Base-by-base conservation (phyloP, 2,113 vertebrate genomes). In the Copsychus sechellarum region DNA sequence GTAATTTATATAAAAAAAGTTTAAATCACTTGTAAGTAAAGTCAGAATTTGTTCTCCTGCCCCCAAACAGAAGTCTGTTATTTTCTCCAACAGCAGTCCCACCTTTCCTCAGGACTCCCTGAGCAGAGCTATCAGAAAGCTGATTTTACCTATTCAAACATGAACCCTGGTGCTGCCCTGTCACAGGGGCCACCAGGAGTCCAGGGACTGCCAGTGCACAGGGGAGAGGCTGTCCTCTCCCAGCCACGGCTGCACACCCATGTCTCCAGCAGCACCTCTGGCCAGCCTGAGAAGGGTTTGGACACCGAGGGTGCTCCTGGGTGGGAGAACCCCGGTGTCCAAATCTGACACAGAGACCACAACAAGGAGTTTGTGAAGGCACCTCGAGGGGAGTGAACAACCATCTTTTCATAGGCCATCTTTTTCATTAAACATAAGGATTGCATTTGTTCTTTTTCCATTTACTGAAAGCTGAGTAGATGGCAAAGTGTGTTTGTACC, bases 331-430 rank as follows among this genome's bases (percentile, higher is more conserved):
- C 16, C 5, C 25, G 8, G 5, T 4, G 24, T 4, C 20, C 45
- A n/a, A 33, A 10, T 3, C 24, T 34, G 8, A 14, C 22, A 23
- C 13, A 61, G 26, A 53, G 18, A 42, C 14, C 45, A 8, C 65
- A 38, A 2, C 0, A 0, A 62, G 12, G 3, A 8, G 26, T 11
- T 47, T 22, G 6, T 26, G 47, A 47, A 64, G 24, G 11, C 45
- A 5, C n/a, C 45, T 48, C 12, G 23, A 62, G 22, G 24, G 48
- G 43, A 56, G 61, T 4, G 6, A 73, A 57, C 6, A 13, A 13
- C 6, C 21, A 26, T 43, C 47, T 51, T 17, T 29, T 45, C 23
- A 23, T 51, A 40, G 85, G 31, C 5, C 33, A 53, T 15, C 36
- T 36, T 36, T 36, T 4, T 51, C 7, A 43, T 42, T 61, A 29